phyloP scores from a whole-genome alignment of 2,113 vertebrate species.

The Tachycineta bicolor region DNA sequence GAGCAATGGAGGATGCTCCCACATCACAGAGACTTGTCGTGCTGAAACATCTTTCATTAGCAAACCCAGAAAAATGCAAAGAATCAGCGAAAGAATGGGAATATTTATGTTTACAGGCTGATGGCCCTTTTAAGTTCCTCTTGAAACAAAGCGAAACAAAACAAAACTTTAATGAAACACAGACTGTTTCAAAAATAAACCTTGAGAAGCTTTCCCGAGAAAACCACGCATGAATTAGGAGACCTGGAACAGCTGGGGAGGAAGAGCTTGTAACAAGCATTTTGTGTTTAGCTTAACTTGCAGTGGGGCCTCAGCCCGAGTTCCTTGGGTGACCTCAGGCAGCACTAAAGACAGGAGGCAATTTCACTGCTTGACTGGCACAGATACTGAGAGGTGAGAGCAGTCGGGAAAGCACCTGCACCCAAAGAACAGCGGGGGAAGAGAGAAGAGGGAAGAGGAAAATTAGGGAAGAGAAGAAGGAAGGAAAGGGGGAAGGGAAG shows the following conservation, averaged over 20 bases:
- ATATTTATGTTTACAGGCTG: slow-evolving; percentile 45
- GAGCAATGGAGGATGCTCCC: neutral
- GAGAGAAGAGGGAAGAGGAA: too few species aligned
- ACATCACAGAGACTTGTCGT: neutral
- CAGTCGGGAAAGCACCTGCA: neutral
- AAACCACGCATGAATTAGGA: neutral
- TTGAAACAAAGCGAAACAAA: slow-evolving; percentile 29
- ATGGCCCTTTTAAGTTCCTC: slow-evolving; percentile 30
- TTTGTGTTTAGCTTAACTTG: neutral
- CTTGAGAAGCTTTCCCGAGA: neutral
- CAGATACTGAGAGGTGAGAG: neutral
- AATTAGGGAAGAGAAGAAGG: too few species aligned
- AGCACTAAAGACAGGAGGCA: neutral
- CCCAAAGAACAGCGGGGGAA: neutral
- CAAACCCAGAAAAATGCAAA: slow-evolving; percentile 43
- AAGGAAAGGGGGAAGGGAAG: too few species aligned
- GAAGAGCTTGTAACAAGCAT: neutral
- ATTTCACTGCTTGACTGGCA: neutral
- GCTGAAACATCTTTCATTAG: neutral
- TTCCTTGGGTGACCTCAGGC: neutral
- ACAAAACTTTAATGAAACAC: slow-evolving; percentile 32
- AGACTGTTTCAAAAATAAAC: slow-evolving; percentile 56
- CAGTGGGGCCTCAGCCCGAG: neutral
- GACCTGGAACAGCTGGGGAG: slow-evolving; percentile 41
- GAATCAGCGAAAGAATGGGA: slow-evolving; percentile 33